Evolutionary conservation across 2,888 invertebrate genomes (phyloP), one percentile per base, ranked within the genome.

Genomic region (Linyphia triangularis): DNA sequence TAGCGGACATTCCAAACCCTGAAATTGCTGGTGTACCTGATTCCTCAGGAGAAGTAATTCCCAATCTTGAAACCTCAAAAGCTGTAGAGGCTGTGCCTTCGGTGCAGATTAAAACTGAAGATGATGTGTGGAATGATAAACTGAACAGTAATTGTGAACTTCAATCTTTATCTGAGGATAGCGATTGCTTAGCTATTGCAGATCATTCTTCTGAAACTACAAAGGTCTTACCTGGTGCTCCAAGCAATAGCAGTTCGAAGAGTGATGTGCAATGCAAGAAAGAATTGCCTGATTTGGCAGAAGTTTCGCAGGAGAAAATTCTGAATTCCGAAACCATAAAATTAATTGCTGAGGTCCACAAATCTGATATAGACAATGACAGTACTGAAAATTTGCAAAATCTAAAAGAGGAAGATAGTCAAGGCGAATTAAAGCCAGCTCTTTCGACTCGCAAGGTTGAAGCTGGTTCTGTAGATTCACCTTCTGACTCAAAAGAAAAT

Each of bases 291-390:
- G 72, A 70, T 61, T 51, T 28, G 40, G 13, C 51, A 51, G 83
- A 57, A 57, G 22, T 19, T 16, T 10, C 13, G 1, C 26, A 67
- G 28, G 79, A 67, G 28, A 79, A 43, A 51, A 16, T 51, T 51
- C 16, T 13, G 9, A 67, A 19, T 30, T 57, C 67, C 3, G 26
- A 43, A 13, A 67, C 43, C 13, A 67, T 67, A 79, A 75, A 73
- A 83, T 19, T 43, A 6, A 59, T 61, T 33, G 43, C 63, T 26
- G 83, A 73, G 10, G 83, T 63, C 4, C 70, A 72, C 30, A 73
- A 83, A 28, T 28, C 72, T 51, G 85, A 85, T 22, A 37, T 33
- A 33, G 65, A 65, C 33, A 5, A 26, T 13, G 51, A 63, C 28
- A 61, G 19, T 22, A 1, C 33, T 24, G 59, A 19, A 16, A 77